Conservation (phyloP, 2,888 invertebrate genomes). For the Drosophila anomalipes region DNA sequence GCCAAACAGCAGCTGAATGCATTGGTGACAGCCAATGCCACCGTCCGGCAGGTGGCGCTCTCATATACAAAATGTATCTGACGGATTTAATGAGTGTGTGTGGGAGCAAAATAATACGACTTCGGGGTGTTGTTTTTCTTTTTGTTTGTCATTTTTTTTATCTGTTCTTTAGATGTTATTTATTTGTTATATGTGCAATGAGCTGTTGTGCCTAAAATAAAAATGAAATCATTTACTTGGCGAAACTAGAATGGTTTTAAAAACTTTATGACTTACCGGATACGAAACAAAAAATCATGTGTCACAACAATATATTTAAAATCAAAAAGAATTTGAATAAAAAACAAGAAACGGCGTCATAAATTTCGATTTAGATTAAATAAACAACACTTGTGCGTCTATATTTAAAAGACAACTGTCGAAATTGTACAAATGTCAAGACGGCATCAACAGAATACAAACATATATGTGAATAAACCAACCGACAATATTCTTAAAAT, state of each 20-base stretch:
- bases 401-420: conserved; percentile 58
- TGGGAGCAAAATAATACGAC: conserved; percentile 59
- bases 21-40: conserved; percentile 47
- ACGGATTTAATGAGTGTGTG: conserved; percentile 48
- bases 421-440: conserved; percentile 48
- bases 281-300: conserved; percentile 55
- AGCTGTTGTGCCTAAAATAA: conserved; percentile 79
- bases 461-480: conserved; percentile 7
- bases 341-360: conserved; percentile 42
- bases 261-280: conserved; percentile 76
- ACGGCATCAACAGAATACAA: conserved; percentile 30
- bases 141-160: conserved; percentile 15
- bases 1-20: conserved; percentile 51
- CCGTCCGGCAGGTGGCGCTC: conserved; percentile 55
- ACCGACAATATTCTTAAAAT: conserved; percentile 22
- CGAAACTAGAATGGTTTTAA: conserved; percentile 66
- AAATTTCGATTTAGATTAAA: conserved; percentile 70
- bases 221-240: conserved; percentile 81
- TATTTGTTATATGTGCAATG: conserved; percentile 55
- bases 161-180: conserved; percentile 25
- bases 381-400: conserved; percentile 67
- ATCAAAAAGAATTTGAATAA: conserved; percentile 39
- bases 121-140: conserved; percentile 48
- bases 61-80: conserved; percentile 60
- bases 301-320: conserved; percentile 56